phyloP scores from a whole-genome alignment of 2,797 vertebrate species.

The Manis crassicaudata region DNA sequence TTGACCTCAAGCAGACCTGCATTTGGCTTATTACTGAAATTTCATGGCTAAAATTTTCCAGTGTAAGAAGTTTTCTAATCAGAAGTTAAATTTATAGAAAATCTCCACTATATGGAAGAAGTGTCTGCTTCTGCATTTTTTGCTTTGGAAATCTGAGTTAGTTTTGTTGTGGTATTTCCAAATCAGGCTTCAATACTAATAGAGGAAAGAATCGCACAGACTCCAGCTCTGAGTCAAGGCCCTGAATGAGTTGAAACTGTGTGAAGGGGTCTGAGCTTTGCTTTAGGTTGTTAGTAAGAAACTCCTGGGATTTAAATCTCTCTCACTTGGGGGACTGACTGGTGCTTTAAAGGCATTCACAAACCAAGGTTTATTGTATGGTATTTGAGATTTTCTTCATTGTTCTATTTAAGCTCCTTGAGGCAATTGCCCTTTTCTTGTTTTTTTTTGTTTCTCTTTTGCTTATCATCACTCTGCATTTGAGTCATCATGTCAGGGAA shows the following conservation, averaged over 20 bases:
- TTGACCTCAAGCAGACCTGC: conserved; percentile 74
- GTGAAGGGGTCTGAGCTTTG: conserved; percentile 17
- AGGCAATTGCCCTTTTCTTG: neutral
- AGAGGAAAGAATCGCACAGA: neutral
- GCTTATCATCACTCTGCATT: conserved; percentile 55
- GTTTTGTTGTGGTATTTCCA: conserved; percentile 64
- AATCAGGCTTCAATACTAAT: conserved; percentile 23
- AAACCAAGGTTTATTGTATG: conserved; percentile 15
- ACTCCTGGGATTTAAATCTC: neutral
- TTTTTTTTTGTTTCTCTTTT: conserved; percentile 54
- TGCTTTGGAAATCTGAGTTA: conserved; percentile 47
- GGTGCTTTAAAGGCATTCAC: conserved; percentile 30
- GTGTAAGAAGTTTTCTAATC: conserved; percentile 75
- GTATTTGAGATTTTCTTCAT: conserved; percentile 35
- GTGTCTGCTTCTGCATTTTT: conserved; percentile 57
- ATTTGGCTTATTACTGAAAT: conserved; percentile 78
- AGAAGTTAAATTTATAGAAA: conserved; percentile 76
- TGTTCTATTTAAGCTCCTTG: conserved; percentile 11
- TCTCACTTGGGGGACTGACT: conserved; percentile 35
- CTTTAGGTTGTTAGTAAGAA: conserved; percentile 52
- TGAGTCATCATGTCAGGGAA: neutral
- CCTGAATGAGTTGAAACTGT: neutral
- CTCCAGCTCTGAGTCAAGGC: neutral
- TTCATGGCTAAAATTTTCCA: conserved; percentile 76
- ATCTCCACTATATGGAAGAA: conserved; percentile 61